Base-by-base conservation (phyloP, 2,113 vertebrate genomes). In the Cynocephalus volans region DNA sequence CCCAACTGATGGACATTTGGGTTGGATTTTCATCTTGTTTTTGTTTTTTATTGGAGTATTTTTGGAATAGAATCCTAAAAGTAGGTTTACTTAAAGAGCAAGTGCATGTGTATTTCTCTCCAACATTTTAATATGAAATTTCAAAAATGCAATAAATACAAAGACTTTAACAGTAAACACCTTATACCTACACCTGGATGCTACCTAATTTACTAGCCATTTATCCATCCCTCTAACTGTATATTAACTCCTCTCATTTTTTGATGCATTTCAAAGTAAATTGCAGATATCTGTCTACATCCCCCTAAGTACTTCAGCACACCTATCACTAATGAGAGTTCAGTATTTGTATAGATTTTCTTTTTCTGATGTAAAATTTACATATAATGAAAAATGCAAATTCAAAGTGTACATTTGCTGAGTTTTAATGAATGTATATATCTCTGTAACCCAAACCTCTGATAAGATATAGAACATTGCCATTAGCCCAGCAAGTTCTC, bases 31-130 rank as follows among this genome's bases (percentile, higher is more conserved):
- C 7, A 69, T 84, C 24, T 24, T 92, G 56, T 58, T 58, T 5
- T 58, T 58, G 18, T 58, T 65, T 96, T 92, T 79, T 48, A 52
- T 33, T 19, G 36, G 50, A 69, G 50, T 82, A 54, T n/a, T 95
- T 86, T 72, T 36, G 52, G 5, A 69, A 92, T 36, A 90, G 48
- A 81, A 92, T 75, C 26, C 33, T 81, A 75, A 73, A 81, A 77
- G 41, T 88, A 69, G 67, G 3, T 85, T 62, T 75, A 92, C 65
- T 93, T 24, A 84, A 75, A 82, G 45, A 93, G 52, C 76, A 76
- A 86, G 64, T 85, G 31, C 33, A 10, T 24, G n/a, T 91, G 1
- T 65, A 75, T 70, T 21, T 90, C 58, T 88, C 14, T 50, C 17
- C 17, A 90, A 9, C 13, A 67, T 92, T 84, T 92, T 81, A 83